Evolutionary conservation across 2,113 vertebrate genomes (phyloP).

Genomic region (Limnothrissa miodon): DNA sequence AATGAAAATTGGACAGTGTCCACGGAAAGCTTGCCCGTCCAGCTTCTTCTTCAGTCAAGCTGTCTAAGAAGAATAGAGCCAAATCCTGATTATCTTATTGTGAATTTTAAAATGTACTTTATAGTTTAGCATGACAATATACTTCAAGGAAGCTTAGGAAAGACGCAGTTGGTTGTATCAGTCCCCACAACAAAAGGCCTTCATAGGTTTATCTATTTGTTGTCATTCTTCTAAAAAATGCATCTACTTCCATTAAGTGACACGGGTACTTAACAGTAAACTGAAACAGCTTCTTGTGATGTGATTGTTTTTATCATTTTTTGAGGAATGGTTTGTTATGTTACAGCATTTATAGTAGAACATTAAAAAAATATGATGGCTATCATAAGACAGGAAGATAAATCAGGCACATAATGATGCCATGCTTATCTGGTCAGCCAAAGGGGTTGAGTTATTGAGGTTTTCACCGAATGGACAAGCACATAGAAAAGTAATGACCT

Average conservation of each 20-base stretch:
- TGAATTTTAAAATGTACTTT: not conserved
- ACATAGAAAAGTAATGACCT: constrained; percentile 51
- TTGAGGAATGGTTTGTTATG: not conserved
- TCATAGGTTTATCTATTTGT: not conserved
- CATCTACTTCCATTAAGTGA: not conserved
- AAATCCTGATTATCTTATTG: not conserved
- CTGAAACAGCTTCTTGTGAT: not conserved
- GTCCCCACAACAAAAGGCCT: not conserved
- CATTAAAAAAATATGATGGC: not conserved
- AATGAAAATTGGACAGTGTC: not conserved
- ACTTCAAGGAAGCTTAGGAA: too few species aligned
- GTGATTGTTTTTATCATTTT: not conserved
- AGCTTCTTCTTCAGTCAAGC: not conserved
- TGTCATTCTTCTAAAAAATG: not conserved
- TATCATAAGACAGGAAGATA: not conserved
- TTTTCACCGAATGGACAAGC: constrained; percentile 31
- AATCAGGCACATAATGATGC: not conserved
- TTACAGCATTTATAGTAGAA: not conserved
- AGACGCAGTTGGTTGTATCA: not conserved
- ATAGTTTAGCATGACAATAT: not conserved
- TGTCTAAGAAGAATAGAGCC: not conserved
- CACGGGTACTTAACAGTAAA: not conserved
- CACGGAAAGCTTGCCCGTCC: not conserved
- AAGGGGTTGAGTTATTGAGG: not conserved
- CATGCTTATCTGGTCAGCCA: not conserved